Evolutionary conservation across 1,140 invertebrate genomes (phyloP), one percentile per base, ranked within the genome.

Genomic region (Campoletis sonorensis): DNA sequence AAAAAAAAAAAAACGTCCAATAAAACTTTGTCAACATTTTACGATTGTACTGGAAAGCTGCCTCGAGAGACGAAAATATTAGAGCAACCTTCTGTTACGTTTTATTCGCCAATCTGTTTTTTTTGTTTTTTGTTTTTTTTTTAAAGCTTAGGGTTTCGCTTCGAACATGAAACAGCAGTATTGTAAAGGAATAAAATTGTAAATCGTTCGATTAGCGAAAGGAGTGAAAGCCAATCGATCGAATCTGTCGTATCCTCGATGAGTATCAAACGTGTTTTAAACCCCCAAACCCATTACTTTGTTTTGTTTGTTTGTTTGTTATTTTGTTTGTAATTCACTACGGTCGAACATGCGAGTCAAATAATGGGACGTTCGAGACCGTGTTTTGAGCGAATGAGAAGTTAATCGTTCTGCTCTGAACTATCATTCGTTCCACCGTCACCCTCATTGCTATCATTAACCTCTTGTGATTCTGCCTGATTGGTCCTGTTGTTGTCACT

Each of bases 401-500:
- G 68, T 49, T 70, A 79, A 79, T 79, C 37, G 27, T 79, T 64
- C 45, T 75, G n/a, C 5, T 23, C 45, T 5, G 37, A 58, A 54
- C 21, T 67, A 27, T n/a, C 61, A 4, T 5, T 70, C 49, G 80
- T 81, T 76, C 80, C 80, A 16, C 80, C 80, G 27, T 76, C 80
- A 68, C 58, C 80, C 73, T 81, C 80, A 37, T 76, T 81, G 58
- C 71, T 81, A 21, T 67, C 72, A n/a, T 82, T 68, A n/a, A 58
- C 77, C n/a, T 30, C n/a, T 23, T 21, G 45, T 45, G 79, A 54
- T 26, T 58, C 49, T 45, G 73, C 71, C 0, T 58, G 54, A 10
- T 49, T 64, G 67, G 21, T 64, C 51, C 54, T 37, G 26, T 18
- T n/a, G 8, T 68, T 33, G 27, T 79, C 61, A 7, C 16, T 45